Evolutionary conservation across 2,797 vertebrate species (phyloP).

Genomic region (Crenichthys baileyi): DNA sequence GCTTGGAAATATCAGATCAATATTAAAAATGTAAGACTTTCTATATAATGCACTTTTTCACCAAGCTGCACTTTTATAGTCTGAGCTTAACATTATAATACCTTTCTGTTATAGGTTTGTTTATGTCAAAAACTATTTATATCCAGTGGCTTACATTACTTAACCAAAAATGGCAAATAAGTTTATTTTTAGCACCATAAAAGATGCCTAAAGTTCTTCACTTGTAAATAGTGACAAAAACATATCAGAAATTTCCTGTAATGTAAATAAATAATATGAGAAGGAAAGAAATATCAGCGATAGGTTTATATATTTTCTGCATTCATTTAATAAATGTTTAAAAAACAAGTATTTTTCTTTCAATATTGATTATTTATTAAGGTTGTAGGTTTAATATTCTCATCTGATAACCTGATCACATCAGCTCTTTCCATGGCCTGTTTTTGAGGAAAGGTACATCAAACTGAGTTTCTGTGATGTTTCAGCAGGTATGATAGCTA

Average conservation of each 20-base stretch:
- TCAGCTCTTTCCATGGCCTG: background rate
- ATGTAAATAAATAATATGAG: no score
- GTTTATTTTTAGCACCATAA: background rate
- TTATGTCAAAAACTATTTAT: background rate
- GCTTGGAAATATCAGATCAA: background rate
- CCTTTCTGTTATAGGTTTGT: background rate
- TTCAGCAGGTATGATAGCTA: background rate
- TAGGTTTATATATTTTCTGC: background rate
- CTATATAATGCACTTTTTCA: background rate
- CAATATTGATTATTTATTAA: background rate
- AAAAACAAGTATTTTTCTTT: background rate
- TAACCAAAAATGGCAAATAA: background rate
- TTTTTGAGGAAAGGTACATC: background rate
- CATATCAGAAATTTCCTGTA: no score
- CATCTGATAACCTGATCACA: background rate
- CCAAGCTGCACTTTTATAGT: background rate
- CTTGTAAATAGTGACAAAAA: background rate
- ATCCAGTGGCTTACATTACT: background rate
- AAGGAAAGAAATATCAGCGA: no score
- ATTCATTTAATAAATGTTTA: background rate
- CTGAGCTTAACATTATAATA: background rate
- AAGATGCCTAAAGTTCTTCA: background rate
- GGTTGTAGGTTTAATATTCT: background rate
- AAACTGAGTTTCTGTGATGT: background rate
- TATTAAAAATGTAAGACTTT: background rate